Evolutionary conservation across 1,140 invertebrate genomes (phyloP).

Genomic region (Thrips palmi): DNA sequence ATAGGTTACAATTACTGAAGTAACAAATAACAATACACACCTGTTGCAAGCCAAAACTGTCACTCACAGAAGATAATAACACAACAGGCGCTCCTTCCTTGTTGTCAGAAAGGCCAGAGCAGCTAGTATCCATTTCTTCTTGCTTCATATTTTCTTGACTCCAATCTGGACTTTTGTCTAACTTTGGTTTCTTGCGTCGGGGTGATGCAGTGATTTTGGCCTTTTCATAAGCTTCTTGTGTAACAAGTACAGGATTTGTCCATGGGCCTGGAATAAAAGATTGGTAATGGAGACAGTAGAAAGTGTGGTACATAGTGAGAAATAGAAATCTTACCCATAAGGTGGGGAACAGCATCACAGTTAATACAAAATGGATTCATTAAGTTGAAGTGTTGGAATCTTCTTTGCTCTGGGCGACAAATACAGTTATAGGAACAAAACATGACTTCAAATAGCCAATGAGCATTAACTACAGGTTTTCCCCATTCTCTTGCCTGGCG

Average conservation of each 20-base stretch:
- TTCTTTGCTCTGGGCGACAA: conserved; percentile 58
- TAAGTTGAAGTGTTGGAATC: conserved; percentile 73
- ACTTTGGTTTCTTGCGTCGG: conserved; percentile 27
- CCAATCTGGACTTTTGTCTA: background rate
- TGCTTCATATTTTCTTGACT: conserved; percentile 13
- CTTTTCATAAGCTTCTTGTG: conserved; percentile 66
- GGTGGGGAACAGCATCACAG: conserved; percentile 61
- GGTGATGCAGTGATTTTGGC: conserved; percentile 35
- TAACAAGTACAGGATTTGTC: conserved; percentile 79
- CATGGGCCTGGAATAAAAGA: conserved; percentile 51
- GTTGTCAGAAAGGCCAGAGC: conserved; percentile 24
- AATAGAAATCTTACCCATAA: conserved; percentile 58
- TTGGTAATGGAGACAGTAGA: conserved; percentile 7
- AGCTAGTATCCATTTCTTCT: conserved; percentile 18
- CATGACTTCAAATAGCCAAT: conserved; percentile 85
- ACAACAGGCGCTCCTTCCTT: conserved; percentile 17
- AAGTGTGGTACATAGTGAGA: background rate
- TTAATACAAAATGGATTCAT: conserved; percentile 72
- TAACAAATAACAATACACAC: background rate
- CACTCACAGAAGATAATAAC: conserved; percentile 1
- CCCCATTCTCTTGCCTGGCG: conserved; percentile 78
- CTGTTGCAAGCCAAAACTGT: background rate
- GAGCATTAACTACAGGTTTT: conserved; percentile 69
- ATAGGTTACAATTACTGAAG: background rate
- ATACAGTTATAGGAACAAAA: conserved; percentile 71